Evolutionary conservation across 2,888 invertebrate genomes (phyloP).

Genomic region (Perithous albicinctus): DNA sequence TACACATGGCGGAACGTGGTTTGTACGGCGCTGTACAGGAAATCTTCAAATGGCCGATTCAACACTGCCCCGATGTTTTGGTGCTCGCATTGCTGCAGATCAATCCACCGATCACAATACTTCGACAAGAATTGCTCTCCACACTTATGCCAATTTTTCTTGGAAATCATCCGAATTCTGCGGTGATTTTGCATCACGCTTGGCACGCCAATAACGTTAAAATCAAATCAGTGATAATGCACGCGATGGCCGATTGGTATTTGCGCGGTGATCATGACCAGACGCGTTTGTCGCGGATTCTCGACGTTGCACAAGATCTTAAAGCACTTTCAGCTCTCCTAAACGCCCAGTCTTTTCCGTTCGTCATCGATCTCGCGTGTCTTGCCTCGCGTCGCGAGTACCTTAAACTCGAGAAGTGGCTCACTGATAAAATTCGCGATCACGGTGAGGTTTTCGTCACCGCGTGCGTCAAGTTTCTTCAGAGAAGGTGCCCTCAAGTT

Average conservation of each 20-base stretch:
- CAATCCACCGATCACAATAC: slow-evolving; percentile 90
- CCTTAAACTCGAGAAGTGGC: slow-evolving; percentile 99
- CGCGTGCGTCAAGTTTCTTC: slow-evolving; percentile 94
- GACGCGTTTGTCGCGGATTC: slow-evolving; percentile 95
- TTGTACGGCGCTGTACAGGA: slow-evolving; percentile 94
- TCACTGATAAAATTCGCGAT: slow-evolving; percentile 98
- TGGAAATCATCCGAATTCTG: slow-evolving; percentile 98
- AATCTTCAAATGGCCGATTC: slow-evolving; percentile 95
- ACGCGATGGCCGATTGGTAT: slow-evolving; percentile 99
- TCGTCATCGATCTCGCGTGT: slow-evolving; percentile 99
- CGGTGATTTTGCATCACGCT: slow-evolving; percentile 97
- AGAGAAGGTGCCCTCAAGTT: slow-evolving; percentile 95
- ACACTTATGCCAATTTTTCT: slow-evolving; percentile 96
- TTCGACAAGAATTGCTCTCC: slow-evolving; percentile 94
- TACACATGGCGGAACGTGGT: slow-evolving; percentile 95
- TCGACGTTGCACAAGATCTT: slow-evolving; percentile 98
- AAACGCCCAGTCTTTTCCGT: slow-evolving; percentile 96
- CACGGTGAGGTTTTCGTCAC: slow-evolving; percentile 96
- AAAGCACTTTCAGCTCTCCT: slow-evolving; percentile 96
- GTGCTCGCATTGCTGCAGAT: slow-evolving; percentile 95
- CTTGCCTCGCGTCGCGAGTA: slow-evolving; percentile 98
- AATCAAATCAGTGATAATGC: slow-evolving; percentile 95
- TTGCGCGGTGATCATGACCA: slow-evolving; percentile 96
- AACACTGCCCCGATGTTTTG: slow-evolving; percentile 97
- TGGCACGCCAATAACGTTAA: slow-evolving; percentile 94